Evolutionary conservation across 2,797 vertebrate species (phyloP).

Genomic region (Naso thynnoides): DNA sequence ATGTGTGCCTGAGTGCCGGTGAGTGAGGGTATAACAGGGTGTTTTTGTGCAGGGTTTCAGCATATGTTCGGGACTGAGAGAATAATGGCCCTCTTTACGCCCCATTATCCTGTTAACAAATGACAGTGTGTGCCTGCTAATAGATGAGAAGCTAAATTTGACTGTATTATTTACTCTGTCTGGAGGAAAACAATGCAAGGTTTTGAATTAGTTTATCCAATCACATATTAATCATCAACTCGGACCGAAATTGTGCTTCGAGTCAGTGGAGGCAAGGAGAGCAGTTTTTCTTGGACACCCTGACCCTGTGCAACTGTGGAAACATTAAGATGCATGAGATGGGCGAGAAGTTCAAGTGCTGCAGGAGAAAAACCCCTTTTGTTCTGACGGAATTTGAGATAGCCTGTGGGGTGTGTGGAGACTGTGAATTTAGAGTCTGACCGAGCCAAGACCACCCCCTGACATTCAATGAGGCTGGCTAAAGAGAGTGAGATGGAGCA

Average conservation of each 20-base stretch:
- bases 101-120: slow-evolving; percentile 87
- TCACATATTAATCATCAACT: slow-evolving; percentile 73
- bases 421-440: slow-evolving; percentile 76
- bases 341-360: slow-evolving; percentile 70
- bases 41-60: slow-evolving; percentile 77
- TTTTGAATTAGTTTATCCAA: slow-evolving; percentile 75
- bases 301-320: slow-evolving; percentile 61
- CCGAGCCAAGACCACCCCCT: slow-evolving; percentile 81
- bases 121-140: slow-evolving; percentile 80
- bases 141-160: slow-evolving; percentile 78
- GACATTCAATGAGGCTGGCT: slow-evolving; percentile 80
- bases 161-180: slow-evolving; percentile 79
- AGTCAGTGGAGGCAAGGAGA: slow-evolving; percentile 20
- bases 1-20: slow-evolving; percentile 27
- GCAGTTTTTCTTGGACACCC: slow-evolving; percentile 45
- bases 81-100: slow-evolving; percentile 85
- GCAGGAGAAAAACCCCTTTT: slow-evolving; percentile 77
- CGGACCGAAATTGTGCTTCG: slow-evolving; percentile 34
- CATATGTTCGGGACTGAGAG: slow-evolving; percentile 83
- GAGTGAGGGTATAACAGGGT: slow-evolving; percentile 42
- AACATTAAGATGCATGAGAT: slow-evolving; percentile 79
- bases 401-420: slow-evolving; percentile 76
- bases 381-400: slow-evolving; percentile 81
- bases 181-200: slow-evolving; percentile 66
- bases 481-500: slow-evolving; percentile 77